phyloP scores from a whole-genome alignment of 2,113 vertebrate genomes.

The Leucosticte australis region DNA sequence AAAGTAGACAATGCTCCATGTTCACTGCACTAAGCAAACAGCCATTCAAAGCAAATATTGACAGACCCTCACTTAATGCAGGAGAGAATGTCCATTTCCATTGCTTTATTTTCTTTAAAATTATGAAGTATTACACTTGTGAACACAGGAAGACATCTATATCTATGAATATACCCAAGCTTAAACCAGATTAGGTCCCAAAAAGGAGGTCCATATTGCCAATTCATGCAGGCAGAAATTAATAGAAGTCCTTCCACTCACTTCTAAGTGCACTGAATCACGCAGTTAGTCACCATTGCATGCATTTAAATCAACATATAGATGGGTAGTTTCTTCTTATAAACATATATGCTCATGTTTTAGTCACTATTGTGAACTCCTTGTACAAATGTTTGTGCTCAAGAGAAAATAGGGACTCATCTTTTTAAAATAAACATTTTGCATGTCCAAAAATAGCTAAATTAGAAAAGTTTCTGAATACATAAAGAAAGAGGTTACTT shows the following conservation, averaged over 20 bases:
- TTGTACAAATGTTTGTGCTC: background rate
- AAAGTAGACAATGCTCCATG: background rate
- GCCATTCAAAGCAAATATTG: conserved; percentile 29
- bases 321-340: background rate
- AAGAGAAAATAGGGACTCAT: background rate
- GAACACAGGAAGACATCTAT: background rate
- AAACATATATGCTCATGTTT: background rate
- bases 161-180: background rate
- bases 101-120: conserved; percentile 12
- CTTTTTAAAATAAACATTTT: background rate
- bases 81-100: background rate
- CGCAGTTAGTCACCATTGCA: background rate
- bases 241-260: background rate
- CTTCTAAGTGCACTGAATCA: background rate
- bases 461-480: background rate
- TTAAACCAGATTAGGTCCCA: background rate
- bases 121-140: background rate
- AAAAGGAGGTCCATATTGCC: background rate
- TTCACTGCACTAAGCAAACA: conserved; percentile 16
- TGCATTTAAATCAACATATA: background rate
- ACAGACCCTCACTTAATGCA: conserved; percentile 10
- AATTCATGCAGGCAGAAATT: background rate
- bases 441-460: background rate
- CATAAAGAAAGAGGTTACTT: background rate
- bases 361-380: background rate